Conservation (phyloP, 2,888 invertebrate genomes). For the Drosophila mayaguana region DNA sequence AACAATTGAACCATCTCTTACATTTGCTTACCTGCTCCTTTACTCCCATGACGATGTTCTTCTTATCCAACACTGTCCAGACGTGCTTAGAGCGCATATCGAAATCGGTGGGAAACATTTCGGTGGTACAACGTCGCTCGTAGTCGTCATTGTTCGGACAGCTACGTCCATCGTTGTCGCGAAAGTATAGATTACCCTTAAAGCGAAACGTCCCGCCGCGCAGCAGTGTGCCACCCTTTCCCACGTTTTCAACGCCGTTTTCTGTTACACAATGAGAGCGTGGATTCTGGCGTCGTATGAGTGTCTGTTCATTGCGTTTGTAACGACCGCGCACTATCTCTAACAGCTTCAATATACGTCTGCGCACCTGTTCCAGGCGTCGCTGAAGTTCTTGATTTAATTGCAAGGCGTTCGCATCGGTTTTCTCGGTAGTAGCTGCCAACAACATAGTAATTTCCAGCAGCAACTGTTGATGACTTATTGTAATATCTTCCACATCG, state of each 20-base stretch:
- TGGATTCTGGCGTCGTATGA: constrained; percentile 40
- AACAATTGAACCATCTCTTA: neutral
- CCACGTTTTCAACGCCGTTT: constrained; percentile 12
- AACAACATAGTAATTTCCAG: constrained; percentile 54
- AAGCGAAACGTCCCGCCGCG: constrained; percentile 85
- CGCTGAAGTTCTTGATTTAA: constrained; percentile 77
- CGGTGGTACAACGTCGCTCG: constrained; percentile 83
- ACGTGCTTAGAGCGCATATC: constrained; percentile 85
- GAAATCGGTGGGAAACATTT: constrained; percentile 85
- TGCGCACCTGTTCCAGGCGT: constrained; percentile 64
- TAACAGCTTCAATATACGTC: constrained; percentile 60
- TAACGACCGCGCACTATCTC: constrained; percentile 65
- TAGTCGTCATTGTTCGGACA: constrained; percentile 88
- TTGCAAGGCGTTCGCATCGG: constrained; percentile 65
- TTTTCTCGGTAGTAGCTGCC: constrained; percentile 21
- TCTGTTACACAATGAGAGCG: constrained; percentile 11
- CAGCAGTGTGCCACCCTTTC: constrained; percentile 85
- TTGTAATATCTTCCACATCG: constrained; percentile 23
- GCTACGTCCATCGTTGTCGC: constrained; percentile 86
- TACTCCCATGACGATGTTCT: constrained; percentile 86
- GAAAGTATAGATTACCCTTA: constrained; percentile 87
- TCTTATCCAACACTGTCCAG: constrained; percentile 88
- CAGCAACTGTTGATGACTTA: constrained; percentile 42
- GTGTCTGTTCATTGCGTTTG: constrained; percentile 64
- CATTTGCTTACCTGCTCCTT: constrained; percentile 82